Evolutionary conservation across 2,888 invertebrate species (phyloP), one percentile per base, ranked within the genome.

Genomic region (Desoria tigrina): DNA sequence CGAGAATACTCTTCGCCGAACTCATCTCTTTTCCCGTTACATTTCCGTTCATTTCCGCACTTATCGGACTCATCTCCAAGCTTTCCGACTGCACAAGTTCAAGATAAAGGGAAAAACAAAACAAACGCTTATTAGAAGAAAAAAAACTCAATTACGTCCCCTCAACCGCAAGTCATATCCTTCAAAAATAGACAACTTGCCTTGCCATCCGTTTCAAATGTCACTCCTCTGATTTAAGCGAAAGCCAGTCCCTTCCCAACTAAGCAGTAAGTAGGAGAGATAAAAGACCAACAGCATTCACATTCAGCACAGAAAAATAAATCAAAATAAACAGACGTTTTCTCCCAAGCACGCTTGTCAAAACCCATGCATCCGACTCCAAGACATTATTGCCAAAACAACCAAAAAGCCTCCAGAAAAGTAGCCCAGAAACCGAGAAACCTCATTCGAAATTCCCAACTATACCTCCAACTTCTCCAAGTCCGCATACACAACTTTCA

Each of bases 31-130:
- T 55, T 57, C 57, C 18, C 37, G 24, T 23, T 26, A 64, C 65
- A 57, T 69, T 65, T 70, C 69, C 69, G 62, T 69, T 69, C 69
- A 69, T 66, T 69, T 69, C 69, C 61, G 66, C 66, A 62, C 66
- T 66, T 45, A 69, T 69, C 62, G 69, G 66, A 66, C 66, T 69
- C 66, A 66, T 69, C 66, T 66, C 51, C 51, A 26, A 51, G 51
- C 26, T 24, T 21, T 65, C 32, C 32, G 32, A 32, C 68, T 63
- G 64, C 61, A 58, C 64, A 61, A 54, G 54, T 28, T 32, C 6
- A 11, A 64, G 23, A 18, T 4, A 18, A 49, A 49, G 23, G 7
- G 23, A 18, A 49, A 49, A 54, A 56, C 23, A 28, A 28, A 18
- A 32, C 26, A 54, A 54, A 37, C 42, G 21, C 42, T 16, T 16